Base-by-base conservation (phyloP, 2,113 vertebrate species). In the Progne subis region DNA sequence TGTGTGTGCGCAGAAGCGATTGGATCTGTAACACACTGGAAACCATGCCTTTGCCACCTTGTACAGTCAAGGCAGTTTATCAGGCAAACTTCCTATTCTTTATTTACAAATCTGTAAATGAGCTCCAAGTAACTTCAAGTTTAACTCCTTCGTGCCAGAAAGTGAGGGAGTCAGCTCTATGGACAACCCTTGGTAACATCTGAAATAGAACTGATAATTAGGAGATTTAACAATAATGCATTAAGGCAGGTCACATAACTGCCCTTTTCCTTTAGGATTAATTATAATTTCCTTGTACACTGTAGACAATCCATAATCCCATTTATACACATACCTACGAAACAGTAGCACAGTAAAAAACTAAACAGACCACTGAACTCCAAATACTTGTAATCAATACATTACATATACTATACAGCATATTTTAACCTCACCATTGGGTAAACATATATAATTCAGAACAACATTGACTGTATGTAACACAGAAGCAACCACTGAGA, bases 201-300 rank as follows among this genome's bases (percentile, higher is more conserved):
- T 69, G 90, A 79, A 89, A 93, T 67, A 90, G 87, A 95, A 92
- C 29, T 9, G 5, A 26, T 86, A 95, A 79, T 68, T 59, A 80
- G 9, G 55, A 39, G 47, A 83, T 88, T 90, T 74, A 94, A 92
- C 53, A 95, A 85, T 84, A 88, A 90, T 92, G 65, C 71, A 87
- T 96, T 97, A 98, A 98, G 95, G 95, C 97, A 96, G 92, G 93
- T 96, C 97, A 97, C 86, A 90, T 69, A 97, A 94, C 97, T 97
- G 97, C 96, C 97, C 96, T 96, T 98, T 97, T 96, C 98, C 94
- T 98, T 98, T 98, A 98, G 98, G 97, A 98, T 98, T 96, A 95
- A 86, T 97, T 97, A 93, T 88, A 96, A 90, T 96, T 97, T 98
- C 91, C 31, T 86, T 46, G n/a, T 83, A 97, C 88, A 95, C 3